Evolutionary conservation across 2,113 vertebrate genomes (phyloP), one percentile per base, ranked within the genome.

Genomic region (Isichthys henryi): DNA sequence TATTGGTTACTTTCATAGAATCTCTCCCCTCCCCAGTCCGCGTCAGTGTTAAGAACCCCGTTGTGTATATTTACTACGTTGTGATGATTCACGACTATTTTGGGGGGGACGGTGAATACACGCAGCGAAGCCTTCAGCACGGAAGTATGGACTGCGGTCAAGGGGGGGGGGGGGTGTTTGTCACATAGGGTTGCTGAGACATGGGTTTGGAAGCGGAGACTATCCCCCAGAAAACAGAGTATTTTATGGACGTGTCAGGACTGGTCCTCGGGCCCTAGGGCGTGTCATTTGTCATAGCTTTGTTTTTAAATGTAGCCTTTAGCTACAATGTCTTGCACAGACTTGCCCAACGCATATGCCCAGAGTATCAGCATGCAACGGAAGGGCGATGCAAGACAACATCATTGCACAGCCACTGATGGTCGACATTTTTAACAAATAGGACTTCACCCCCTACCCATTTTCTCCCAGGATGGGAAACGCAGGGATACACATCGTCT

Each of bases 401-500:
- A 8, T 52, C 0, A 17, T 87, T 21, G 27, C 48, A 19, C 15
- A 7, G 49, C 45, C 49, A 8, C 50, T 43, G 45, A 48, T 13
- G 8, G 45, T 52, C 15, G 5, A 87, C 50, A 35, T 48, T 48
- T 84, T 84, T 84, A 43, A 84, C 19, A 13, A 23, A 80, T 17
- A 43, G 17, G 82, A 48, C 23, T 45, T 84, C 23, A 84, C 45
- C 39, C 19, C 49, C 23, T 11, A 13, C 11, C 5, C 0, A 31
- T 31, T 86, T 21, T 83, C 66, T 70, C 52, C 13, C 89, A 96
- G 95, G 35, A 96, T 96, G 96, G 96, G 94, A 43, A 93, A 93
- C 0, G 2, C 66, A 1, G 95, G 83, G 0, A 92, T 96, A 50
- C 96, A 96, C 91, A 94, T 96, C 0, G 93, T 93, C 0, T 96